Evolutionary conservation across 2,888 invertebrate species (phyloP), one percentile per base, ranked within the genome.

Genomic region (Leptinotarsa haldemani): DNA sequence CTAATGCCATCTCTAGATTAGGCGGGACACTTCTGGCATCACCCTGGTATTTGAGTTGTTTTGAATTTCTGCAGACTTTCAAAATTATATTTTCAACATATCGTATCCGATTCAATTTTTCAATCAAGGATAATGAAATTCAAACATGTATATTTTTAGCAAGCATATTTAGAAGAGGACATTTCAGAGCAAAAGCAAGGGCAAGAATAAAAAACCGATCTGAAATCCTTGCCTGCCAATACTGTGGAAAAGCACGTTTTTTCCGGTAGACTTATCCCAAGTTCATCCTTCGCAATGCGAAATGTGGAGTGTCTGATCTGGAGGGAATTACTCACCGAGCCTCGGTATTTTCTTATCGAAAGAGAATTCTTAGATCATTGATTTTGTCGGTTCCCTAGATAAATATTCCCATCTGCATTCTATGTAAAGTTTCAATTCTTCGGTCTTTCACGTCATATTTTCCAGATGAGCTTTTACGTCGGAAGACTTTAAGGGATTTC

Each of bases 351-450:
- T 4, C n/a, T n/a, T 15, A 61, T n/a, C 40, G 61, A 61, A 25
- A 40, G 15, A 1, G 15, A 40, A 61, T 61, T 61, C 30, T 61
- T 61, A 18, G 66, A 69, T 65, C 73, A 70, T 65, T 66, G 71
- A 74, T 71, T 69, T 50, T 63, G 65, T 58, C 53, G 69, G 64
- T 63, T 74, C 58, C 70, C 69, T 68, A 64, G 70, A 69, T 40
- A 47, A 68, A 56, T 46, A 68, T 46, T 46, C 52, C 74, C 74
- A n/a, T 78, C 65, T 69, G 50, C 73, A 61, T 67, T 73, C 65
- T 71, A 76, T 75, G 74, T 71, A 69, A 71, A 78, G 74, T 78
- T 77, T 78, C 76, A 75, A 74, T 76, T 76, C 71, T 78, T 71
- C 53, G 76, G 65, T 75, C 74, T 69, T 78, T 78, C 71, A 77